Evolutionary conservation across 1,140 invertebrate genomes (phyloP).

Genomic region (Forficula auricularia): DNA sequence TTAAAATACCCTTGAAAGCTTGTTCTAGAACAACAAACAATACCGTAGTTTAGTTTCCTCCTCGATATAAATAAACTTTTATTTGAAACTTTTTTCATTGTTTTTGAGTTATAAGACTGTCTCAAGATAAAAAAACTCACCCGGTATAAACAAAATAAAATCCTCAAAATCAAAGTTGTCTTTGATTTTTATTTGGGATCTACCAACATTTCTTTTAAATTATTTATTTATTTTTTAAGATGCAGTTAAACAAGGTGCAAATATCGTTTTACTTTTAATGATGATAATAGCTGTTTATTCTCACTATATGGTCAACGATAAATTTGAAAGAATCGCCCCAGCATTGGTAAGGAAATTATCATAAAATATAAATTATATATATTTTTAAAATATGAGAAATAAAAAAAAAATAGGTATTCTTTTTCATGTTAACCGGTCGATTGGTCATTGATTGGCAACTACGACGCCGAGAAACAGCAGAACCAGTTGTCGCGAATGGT

Average conservation of each 20-base stretch:
- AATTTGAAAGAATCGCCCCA: conserved; percentile 80
- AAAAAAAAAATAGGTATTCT: conserved; percentile 46
- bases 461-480: conserved; percentile 23
- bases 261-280: conserved; percentile 59
- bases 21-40: too few species aligned
- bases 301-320: conserved; percentile 80
- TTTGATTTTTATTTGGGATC: too few species aligned
- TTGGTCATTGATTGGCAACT: conserved; percentile 59
- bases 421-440: conserved; percentile 85
- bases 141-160: too few species aligned
- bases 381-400: neutral
- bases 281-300: conserved; percentile 83
- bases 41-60: too few species aligned
- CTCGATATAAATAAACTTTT: too few species aligned
- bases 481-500: conserved; percentile 27
- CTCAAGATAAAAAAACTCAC: too few species aligned
- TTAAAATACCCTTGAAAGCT: too few species aligned
- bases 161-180: too few species aligned
- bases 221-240: conserved; percentile 46
- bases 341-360: conserved; percentile 41
- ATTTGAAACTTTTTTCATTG: too few species aligned
- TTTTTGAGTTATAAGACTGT: too few species aligned
- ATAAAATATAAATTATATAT: neutral
- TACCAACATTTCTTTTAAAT: too few species aligned
- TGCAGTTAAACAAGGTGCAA: conserved; percentile 74